These are phyloP conservation scores for Ia io DNA, from an alignment of 2,113 vertebrate genomes.

Conservation along the genomic window DNA sequence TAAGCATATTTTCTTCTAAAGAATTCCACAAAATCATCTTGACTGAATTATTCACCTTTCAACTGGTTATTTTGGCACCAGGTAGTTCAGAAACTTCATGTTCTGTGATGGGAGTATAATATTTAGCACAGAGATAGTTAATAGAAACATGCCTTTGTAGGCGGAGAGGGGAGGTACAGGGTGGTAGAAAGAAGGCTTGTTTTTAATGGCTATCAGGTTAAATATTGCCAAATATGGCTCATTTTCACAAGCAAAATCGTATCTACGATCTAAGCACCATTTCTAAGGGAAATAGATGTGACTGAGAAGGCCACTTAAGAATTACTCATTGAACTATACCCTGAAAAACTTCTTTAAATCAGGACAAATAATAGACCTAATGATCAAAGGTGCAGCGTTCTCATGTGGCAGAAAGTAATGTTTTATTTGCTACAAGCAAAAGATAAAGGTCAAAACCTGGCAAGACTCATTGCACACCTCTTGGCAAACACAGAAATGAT, in stretches of 20 bases:
- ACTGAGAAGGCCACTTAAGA: neutral
- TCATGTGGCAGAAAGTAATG: neutral
- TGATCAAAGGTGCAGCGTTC: neutral
- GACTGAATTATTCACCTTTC: constrained; percentile 13
- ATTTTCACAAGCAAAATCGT: constrained; percentile 25
- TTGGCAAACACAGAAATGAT: neutral
- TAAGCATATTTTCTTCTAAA: constrained; percentile 46
- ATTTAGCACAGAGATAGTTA: neutral
- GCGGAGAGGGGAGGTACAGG: rapidly evolving
- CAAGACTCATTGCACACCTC: neutral
- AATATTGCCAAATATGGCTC: neutral
- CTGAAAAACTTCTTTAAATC: neutral
- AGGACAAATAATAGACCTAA: neutral
- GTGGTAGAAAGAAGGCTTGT: neutral
- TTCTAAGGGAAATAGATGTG: neutral
- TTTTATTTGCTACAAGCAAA: neutral
- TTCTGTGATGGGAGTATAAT: neutral
- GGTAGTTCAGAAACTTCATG: neutral
- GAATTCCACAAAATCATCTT: constrained; percentile 7
- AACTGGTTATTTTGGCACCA: constrained; percentile 4
- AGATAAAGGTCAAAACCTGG: neutral
- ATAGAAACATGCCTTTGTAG: neutral
- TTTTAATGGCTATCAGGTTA: neutral
- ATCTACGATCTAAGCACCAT: neutral
- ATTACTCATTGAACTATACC: neutral